These are phyloP conservation scores for Holothuria glaberrima DNA, from an alignment of 35 echinoderm and acorn worm genomes.

Conservation along the genomic window DNA sequence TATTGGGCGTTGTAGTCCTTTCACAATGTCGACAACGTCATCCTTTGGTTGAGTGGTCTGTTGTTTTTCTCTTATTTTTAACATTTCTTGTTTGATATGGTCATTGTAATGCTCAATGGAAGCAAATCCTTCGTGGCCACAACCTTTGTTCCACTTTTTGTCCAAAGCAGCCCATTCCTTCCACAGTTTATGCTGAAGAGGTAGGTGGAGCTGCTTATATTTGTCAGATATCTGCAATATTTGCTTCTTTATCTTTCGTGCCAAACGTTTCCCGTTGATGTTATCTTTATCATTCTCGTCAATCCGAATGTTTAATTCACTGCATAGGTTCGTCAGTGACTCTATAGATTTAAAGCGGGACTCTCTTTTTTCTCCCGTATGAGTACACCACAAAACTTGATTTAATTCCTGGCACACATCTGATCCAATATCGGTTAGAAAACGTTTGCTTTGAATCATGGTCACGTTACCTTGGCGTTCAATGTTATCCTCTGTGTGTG, in stretches of 20 bases:
- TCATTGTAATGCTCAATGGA: conserved; percentile 7
- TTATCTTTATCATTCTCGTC: background rate
- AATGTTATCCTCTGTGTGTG: background rate
- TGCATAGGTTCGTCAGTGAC: background rate
- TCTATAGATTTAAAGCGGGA: background rate
- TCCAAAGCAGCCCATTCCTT: conserved; percentile 25
- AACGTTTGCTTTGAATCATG: background rate
- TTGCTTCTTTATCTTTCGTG: background rate
- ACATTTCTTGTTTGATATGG: background rate
- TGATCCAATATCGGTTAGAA: background rate
- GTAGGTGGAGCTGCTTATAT: conserved; percentile 4
- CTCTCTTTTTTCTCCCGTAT: no score
- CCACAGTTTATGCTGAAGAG: conserved; percentile 8
- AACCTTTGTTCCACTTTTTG: background rate
- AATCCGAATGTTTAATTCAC: background rate
- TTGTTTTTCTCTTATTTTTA: background rate
- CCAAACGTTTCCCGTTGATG: background rate
- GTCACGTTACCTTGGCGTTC: background rate
- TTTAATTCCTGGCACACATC: conserved; percentile 14
- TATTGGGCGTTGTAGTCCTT: background rate
- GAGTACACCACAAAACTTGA: background rate
- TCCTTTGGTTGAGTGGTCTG: background rate
- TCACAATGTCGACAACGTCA: background rate
- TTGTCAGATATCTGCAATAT: background rate
- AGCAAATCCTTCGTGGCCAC: no score